Evolutionary conservation across 2,113 vertebrate genomes (phyloP).

Genomic region (Zapus hudsonius): DNA sequence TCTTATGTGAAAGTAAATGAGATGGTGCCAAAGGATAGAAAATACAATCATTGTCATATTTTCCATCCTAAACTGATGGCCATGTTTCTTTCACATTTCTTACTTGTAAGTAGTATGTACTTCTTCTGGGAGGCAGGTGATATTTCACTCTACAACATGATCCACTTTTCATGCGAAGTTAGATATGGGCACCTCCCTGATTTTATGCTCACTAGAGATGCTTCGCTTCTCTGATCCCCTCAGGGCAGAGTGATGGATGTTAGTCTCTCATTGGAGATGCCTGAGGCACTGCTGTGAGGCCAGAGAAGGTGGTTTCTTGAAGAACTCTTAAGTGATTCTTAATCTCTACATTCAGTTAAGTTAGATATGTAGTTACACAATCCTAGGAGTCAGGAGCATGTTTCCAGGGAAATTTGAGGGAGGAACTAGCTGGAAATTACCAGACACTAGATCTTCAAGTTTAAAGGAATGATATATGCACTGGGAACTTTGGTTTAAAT

Average conservation of each 20-base stretch:
- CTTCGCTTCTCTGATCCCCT: background rate
- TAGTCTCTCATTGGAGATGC: background rate
- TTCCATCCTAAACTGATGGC: background rate
- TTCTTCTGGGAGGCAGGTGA: constrained; percentile 22
- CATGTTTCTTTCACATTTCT: background rate
- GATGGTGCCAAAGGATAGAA: background rate
- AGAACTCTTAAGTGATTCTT: background rate
- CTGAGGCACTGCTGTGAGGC: background rate
- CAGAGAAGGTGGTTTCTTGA: background rate
- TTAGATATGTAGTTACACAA: background rate
- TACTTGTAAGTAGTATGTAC: background rate
- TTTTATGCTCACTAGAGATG: background rate
- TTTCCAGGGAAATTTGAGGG: background rate
- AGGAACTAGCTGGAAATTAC: background rate
- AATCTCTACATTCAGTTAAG: background rate
- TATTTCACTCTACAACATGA: constrained; percentile 16
- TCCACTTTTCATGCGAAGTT: background rate
- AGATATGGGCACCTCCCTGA: background rate
- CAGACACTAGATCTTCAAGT: background rate
- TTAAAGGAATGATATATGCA: background rate
- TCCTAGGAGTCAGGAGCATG: background rate
- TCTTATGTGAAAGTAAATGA: background rate
- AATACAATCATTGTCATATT: background rate
- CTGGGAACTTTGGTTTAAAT: background rate
- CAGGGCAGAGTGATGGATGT: background rate